Base-by-base conservation (phyloP, 2,797 vertebrate genomes). In the Protosalanx chinensis region DNA sequence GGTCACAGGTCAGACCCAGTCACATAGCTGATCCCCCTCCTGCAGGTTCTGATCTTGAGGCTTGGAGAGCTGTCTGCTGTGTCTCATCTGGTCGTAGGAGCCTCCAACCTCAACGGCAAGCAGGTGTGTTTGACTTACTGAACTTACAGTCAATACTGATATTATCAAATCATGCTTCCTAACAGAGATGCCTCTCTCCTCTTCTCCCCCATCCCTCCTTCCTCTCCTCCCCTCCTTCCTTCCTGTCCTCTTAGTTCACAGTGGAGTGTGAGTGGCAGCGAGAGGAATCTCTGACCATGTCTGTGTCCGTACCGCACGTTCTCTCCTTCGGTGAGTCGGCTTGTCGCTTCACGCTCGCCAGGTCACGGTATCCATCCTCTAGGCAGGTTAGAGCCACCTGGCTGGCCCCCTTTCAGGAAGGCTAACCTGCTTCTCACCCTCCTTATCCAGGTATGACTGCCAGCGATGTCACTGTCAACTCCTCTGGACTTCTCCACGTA, bases 251-350 rank as follows among this genome's bases (percentile, higher is more conserved):
- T 63, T 90, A 99, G 97, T 98, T 96, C 90, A 90, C 87, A 32
- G 87, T 98, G 87, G 94, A 95, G 79, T 99, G 97, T 76, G 97
- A 99, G 85, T 98, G 97, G 92, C 95, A 97, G 86, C 87, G 88
- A 76, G 92, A 92, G 78, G 92, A 91, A 51, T 89, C 90, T 69
- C 92, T 93, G 89, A 94, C 86, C 15, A 30, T 93, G 41, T 86
- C 93, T 1, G 82, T 96, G 20, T 85, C 94, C 35, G 94, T 95
- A 58, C 94, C 96, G 0, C 93, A 95, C 70, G 91, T 96, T 41
- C 89, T 98, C 73, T 96, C 96, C 67, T 94, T 97, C 4, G 96
- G 97, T 98, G 87, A 91, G 94, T 90, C 68, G 5, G 16, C 3
- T 10, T 29, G 3, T 49, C 49, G 56, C 58, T 1, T 32, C 53